Evolutionary conservation across 2,888 invertebrate species (phyloP).

Genomic region (Limnephilus auricula): DNA sequence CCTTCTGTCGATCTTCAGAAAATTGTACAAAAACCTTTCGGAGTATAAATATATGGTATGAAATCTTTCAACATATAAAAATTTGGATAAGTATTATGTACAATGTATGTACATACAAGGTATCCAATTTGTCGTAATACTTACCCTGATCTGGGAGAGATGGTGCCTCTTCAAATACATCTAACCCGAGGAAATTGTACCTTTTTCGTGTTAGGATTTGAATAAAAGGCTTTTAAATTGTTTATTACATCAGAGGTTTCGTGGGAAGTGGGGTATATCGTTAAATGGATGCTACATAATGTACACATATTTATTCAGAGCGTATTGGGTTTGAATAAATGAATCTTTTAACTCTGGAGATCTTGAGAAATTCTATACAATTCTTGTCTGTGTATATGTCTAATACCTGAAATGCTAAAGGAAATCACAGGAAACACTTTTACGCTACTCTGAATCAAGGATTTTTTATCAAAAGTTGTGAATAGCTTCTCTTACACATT

Average conservation of each 20-base stretch:
- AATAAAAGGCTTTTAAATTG: conserved; percentile 2
- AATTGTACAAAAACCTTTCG: neutral
- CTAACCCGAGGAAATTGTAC: neutral
- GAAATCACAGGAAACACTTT: neutral
- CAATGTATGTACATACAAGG: neutral
- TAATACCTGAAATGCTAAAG: neutral
- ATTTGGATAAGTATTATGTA: neutral
- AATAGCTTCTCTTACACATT: neutral
- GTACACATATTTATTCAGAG: neutral
- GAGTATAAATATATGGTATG: neutral
- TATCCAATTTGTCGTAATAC: conserved; percentile 2
- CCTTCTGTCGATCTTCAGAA: neutral
- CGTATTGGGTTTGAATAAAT: neutral
- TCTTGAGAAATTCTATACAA: neutral
- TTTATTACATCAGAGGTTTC: neutral
- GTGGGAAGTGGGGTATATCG: neutral
- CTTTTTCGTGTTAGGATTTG: neutral
- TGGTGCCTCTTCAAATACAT: neutral
- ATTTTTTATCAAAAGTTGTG: neutral
- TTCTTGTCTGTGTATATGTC: neutral
- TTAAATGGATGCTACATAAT: conserved; percentile 2
- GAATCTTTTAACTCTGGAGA: neutral
- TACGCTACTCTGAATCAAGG: neutral
- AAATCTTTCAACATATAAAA: neutral
- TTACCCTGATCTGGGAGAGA: neutral